These are phyloP conservation scores for Apeira syringaria DNA, from an alignment of 2,888 invertebrate species.

Conservation along the genomic window DNA sequence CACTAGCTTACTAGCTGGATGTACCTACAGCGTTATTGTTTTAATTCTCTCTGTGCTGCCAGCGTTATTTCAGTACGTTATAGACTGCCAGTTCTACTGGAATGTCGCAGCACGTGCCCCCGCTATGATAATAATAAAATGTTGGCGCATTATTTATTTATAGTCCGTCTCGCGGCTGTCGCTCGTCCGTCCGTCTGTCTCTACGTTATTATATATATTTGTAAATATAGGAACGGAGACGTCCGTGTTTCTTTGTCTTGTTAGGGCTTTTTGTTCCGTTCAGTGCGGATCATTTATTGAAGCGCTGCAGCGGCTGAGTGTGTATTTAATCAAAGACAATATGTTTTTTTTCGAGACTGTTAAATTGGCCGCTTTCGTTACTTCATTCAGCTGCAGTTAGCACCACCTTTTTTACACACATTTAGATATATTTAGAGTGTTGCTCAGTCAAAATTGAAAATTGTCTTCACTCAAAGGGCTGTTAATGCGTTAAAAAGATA, in stretches of 20 bases:
- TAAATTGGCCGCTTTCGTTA: not conserved
- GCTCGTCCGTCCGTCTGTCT: slow-evolving; percentile 75
- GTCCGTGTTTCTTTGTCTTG: slow-evolving; percentile 28
- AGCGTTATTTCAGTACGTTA: slow-evolving; percentile 58
- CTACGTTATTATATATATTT: slow-evolving; percentile 19
- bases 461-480: too few relatives aligned
- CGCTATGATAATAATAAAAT: slow-evolving; percentile 82
- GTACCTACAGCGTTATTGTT: slow-evolving; percentile 28
- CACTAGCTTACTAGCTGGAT: slow-evolving; percentile 6
- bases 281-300: slow-evolving; percentile 9
- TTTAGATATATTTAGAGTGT: too few relatives aligned
- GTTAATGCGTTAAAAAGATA: too few relatives aligned
- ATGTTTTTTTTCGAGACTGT: not conserved
- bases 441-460: too few relatives aligned
- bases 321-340: not conserved
- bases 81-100: slow-evolving; percentile 41
- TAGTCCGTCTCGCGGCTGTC: slow-evolving; percentile 81
- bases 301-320: slow-evolving; percentile 5
- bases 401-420: too few relatives aligned
- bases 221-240: slow-evolving; percentile 10
- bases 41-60: slow-evolving; percentile 34
- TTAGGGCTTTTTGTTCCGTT: slow-evolving; percentile 20
- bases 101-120: slow-evolving; percentile 79
- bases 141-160: slow-evolving; percentile 83
- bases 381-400: too few relatives aligned